Conservation (phyloP, 2,888 invertebrate genomes). For the Adineta ricciae region DNA sequence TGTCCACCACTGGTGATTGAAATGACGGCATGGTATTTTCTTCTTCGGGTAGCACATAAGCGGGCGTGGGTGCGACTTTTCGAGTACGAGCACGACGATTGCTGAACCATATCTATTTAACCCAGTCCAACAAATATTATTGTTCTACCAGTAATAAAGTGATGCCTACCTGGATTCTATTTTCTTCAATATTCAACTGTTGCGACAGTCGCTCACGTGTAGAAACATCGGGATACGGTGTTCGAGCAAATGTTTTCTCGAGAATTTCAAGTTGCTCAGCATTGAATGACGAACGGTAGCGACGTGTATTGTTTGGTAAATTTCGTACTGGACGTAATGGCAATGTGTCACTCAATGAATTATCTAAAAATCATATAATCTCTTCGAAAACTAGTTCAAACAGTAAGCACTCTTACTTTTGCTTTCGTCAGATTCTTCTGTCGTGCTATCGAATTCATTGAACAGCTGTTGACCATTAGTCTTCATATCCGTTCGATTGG, state of each 20-base stretch:
- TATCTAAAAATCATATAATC: neutral
- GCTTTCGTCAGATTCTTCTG: neutral
- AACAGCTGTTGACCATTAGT: neutral
- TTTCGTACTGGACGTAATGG: neutral
- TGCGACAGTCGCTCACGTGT: slow-evolving; percentile 31
- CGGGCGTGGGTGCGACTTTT: neutral
- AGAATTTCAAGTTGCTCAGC: slow-evolving; percentile 33
- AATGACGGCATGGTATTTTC: neutral
- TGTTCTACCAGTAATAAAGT: neutral
- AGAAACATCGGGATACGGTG: slow-evolving; percentile 29
- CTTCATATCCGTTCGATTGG: neutral
- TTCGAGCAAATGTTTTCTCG: slow-evolving; percentile 27
- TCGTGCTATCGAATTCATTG: neutral
- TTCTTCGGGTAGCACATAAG: neutral
- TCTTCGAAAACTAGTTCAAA: too few species aligned
- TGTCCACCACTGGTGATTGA: neutral
- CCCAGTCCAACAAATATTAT: neutral
- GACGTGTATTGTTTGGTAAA: slow-evolving; percentile 24
- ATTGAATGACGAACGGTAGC: slow-evolving; percentile 34
- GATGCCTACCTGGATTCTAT: slow-evolving; percentile 25
- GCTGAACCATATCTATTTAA: slow-evolving; percentile 27
- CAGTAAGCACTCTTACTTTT: neutral
- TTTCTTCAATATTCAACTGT: slow-evolving; percentile 29
- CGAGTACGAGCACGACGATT: slow-evolving; percentile 30
- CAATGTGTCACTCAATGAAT: neutral